Base-by-base conservation (phyloP, 92 coral and sea anemone species). In the Zoanthus sansibaricus region DNA sequence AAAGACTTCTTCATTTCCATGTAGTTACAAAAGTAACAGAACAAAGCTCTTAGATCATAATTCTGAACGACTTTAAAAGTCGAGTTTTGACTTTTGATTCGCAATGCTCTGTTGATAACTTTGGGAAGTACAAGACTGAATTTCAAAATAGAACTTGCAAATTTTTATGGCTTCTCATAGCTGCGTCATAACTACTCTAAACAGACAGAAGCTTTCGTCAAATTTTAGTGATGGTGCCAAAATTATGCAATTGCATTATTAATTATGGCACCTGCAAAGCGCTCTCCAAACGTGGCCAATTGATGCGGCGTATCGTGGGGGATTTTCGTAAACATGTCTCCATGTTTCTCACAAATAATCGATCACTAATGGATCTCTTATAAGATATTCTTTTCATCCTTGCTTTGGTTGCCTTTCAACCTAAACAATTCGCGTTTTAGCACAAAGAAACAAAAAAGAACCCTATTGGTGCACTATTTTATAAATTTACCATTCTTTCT, bases 1-100 rank as follows among this genome's bases (percentile, higher is more conserved):
- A 80, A 46, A 52, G 85, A 80, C 9, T 80, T 80, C 21, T 80
- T 80, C 85, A 80, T 80, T 67, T 66, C 66, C 74, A 51, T 13
- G 55, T 7, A 31, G 46, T 14, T 20, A n/a, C 33, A 32, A 58
- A 78, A 14, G 3, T 52, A 31, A 4, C 59, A 30, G n/a, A 21
- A 15, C 16, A 42, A 45, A 73, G 31, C 12, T 45, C 3, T 47
- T 21, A 80, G 7, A 66, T 44, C 72, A 64, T 68, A 61, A 33
- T 66, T 80, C 85, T 12, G 14, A 15, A 11, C 42, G 15, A 51
- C 2, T 18, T 14, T 0, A 56, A 12, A 37, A 58, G 2, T 10
- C 10, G 3, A 17, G 11, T 15, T 76, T 20, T 33, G 7, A 76
- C 5, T 18, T 9, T 52, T 5, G 70, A n/a, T 66, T 20, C 46